Conservation (phyloP, 2,113 vertebrate genomes). For the Salvelinus alpinus region DNA sequence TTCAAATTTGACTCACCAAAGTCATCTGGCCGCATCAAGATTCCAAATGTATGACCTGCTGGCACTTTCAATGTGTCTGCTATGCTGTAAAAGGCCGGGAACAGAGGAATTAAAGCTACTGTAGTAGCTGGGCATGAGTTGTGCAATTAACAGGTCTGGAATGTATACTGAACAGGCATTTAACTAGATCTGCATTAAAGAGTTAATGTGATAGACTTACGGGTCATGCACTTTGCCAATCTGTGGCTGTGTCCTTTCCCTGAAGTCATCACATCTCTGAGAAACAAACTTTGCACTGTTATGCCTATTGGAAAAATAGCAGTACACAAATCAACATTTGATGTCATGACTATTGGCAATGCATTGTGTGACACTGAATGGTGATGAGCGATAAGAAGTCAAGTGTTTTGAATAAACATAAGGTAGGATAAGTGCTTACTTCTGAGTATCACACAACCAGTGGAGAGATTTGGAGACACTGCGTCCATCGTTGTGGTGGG, state of each 20-base stretch:
- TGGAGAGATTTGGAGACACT: constrained; percentile 65
- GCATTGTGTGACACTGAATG: too few species aligned
- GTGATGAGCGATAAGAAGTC: too few species aligned
- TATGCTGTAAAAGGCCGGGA: constrained; percentile 41
- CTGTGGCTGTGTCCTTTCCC: constrained; percentile 73
- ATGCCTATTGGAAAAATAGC: constrained; percentile 62
- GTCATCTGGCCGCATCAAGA: constrained; percentile 18
- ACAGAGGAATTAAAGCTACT: too few species aligned
- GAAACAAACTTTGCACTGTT: constrained; percentile 69
- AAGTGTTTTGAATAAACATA: too few species aligned
- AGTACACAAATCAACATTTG: constrained; percentile 7
- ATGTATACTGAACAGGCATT: too few species aligned
- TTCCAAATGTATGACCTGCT: constrained; percentile 62
- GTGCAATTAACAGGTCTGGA: too few species aligned
- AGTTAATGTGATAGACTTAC: constrained; percentile 63
- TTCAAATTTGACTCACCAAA: constrained; percentile 47
- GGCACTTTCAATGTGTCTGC: constrained; percentile 40
- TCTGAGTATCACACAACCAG: constrained; percentile 77
- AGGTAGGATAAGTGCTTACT: constrained; percentile 53
- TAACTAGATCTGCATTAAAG: too few species aligned
- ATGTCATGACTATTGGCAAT: neutral
- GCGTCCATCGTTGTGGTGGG: constrained; percentile 79
- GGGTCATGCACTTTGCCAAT: constrained; percentile 69
- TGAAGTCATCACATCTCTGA: constrained; percentile 76
- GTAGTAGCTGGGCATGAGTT: too few species aligned